Base-by-base conservation (phyloP, 1,140 invertebrate genomes). In the Chironomus tepperi region DNA sequence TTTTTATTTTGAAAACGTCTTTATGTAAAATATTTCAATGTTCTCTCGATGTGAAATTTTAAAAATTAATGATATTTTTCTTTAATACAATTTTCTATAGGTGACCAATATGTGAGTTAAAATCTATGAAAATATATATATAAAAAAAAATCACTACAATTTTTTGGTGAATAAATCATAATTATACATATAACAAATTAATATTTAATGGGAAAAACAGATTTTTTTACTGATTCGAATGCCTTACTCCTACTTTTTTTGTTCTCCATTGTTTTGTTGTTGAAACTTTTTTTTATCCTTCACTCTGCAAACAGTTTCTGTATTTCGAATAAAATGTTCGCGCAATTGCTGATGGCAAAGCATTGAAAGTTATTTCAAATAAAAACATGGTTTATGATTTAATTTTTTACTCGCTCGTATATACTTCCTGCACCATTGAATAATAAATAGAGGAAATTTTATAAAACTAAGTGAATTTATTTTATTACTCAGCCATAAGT, bases 171-270 rank as follows among this genome's bases (percentile, higher is more conserved):
- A 57, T 57, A 57, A 57, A 57, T 57, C 47, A 57, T 57, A 70
- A 70, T 70, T 21, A 18, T 19, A 57, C 18, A 18, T 70, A 19
- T 70, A 70, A 70, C 65, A 70, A 70, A 70, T 70, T 70, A 70
- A 70, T 70, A 18, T 70, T 70, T 70, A 70, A 70, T 70, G 19
- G 16, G 65, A 70, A 70, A 19, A 70, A 70, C 65, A 70, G 65
- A 70, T 70, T 70, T 70, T 70, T 57, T 57, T 15, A 12, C 47
- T 12, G 10, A 34, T 34, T 34, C 24, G 12, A 15, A 12, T 15
- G 47, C 47, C 15, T n/a, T 57, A 57, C 24, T 57, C 12, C 47
- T 57, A 57, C 47, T 57, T 57, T 57, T 67, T 67, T 73, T 73
- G 10, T 34, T 24, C 16, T 42, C 42, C 24, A 5, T 8, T 5